Conservation (phyloP, 2,797 vertebrate genomes). For the Eospalax fontanierii region DNA sequence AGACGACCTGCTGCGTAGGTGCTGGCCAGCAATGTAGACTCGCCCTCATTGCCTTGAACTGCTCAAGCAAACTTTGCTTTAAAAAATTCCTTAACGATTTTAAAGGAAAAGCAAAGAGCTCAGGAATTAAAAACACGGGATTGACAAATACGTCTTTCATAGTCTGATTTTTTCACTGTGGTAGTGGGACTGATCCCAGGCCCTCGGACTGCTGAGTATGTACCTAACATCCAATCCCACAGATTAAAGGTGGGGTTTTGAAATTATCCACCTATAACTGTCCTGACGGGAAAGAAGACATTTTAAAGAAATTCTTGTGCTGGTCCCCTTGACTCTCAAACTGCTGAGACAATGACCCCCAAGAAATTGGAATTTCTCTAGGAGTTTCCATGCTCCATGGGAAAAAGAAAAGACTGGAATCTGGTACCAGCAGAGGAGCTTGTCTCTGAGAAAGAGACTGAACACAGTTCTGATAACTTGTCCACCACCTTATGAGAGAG, state of each 20-base stretch:
- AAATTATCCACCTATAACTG: not conserved
- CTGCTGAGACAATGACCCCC: too few species aligned
- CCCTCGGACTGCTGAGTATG: not conserved
- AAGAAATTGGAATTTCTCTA: not conserved
- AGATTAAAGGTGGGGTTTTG: not conserved
- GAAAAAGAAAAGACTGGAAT: not conserved
- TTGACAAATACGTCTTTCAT: not conserved
- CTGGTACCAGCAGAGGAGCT: not conserved
- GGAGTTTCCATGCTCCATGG: not conserved
- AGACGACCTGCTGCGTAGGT: not conserved
- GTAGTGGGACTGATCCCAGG: not conserved
- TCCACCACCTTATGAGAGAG: not conserved
- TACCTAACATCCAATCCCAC: not conserved
- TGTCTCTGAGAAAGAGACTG: not conserved
- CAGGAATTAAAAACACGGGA: not conserved
- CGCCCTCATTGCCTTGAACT: too few species aligned
- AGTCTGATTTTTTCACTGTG: not conserved
- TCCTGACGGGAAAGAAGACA: not conserved
- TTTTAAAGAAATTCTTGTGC: fast-evolving
- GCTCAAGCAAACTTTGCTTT: not conserved
- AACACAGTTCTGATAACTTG: not conserved
- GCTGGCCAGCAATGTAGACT: too few species aligned
- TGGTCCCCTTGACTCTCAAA: not conserved
- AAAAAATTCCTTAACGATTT: not conserved
- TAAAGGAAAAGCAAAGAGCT: too few species aligned